Base-by-base conservation (phyloP, 2,888 invertebrate species). In the Malthinus seriepunctatus region DNA sequence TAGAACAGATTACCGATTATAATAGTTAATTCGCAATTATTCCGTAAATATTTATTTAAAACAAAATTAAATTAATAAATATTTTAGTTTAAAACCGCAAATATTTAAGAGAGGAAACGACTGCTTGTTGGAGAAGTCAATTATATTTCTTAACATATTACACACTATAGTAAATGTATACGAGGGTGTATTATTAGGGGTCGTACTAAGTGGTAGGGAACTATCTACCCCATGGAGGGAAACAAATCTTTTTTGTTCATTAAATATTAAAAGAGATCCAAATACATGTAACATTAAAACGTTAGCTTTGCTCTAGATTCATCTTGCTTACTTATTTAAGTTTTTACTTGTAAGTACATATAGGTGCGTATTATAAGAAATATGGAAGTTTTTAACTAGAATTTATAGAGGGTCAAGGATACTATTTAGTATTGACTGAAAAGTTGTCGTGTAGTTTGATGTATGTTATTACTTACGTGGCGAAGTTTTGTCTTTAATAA, bases 161-260 rank as follows among this genome's bases (percentile, higher is more conserved):
- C 37, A 15, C 38, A 11, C 34, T 44, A 15, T 32, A 9, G 38
- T 54, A 54, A 47, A 49, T 39, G 38, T 48, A 49, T 48, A 14
- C 47, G 38, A 48, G 48, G 38, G 31, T 33, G 33, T 47, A 48
- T 46, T 45, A 38, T 37, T 38, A 48, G 39, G 48, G 54, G 54
- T 47, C 6, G 47, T 11, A 38, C 39, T 48, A 48, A 55, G 49
- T 50, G 45, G 44, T 45, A 47, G 56, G 56, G 42, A 37, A 42
- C 51, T 44, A 37, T 51, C 51, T 44, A 37, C 56, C 60, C 51
- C 42, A 51, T 48, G 51, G 51, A 56, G 60, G 60, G 60, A 60
- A 64, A 66, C 66, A 66, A 66, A 67, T 67, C 67, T 67, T 67
- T 64, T 23, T 57, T 48, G 48, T 50, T 23, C 66, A 66, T 67